Evolutionary conservation across 2,797 vertebrate genomes (phyloP), one percentile per base, ranked within the genome.

Genomic region (Acomys russatus): DNA sequence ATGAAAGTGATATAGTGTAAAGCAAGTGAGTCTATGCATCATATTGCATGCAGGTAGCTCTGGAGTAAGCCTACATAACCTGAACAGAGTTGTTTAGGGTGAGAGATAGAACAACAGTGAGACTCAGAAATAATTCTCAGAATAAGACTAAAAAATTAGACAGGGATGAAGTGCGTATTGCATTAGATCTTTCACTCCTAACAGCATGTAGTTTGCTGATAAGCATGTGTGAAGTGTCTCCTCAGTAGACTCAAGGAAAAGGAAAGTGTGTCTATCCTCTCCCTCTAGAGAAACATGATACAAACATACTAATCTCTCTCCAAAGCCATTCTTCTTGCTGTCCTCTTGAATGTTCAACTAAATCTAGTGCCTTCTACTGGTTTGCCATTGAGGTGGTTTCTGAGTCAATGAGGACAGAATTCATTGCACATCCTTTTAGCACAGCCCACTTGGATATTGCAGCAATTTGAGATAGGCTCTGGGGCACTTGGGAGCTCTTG

Each of bases 281-380:
- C 1, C 20, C 18, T 3, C 0, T 10, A 14, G 6, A 28, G 28
- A 82, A 73, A 4, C 59, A 88, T 28, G 90, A 90, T 12, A 6
- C 15, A 66, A 15, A 4, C 3, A 66, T 4, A 22, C 7, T 64
- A 49, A 71, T 30, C 17, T 22, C 7, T 92, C 44, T 87, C 30
- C 84, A 79, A 38, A 93, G 35, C 74, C 20, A 33, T 70, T 83
- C 4, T 84, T 68, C 38, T 61, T 89, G n/a, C 91, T 70, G 22
- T 25, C 56, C 20, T 93, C n/a, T 56, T 74, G 17, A 89, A 78
- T 44, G 12, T 30, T 51, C 30, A 91, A 28, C 80, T 85, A 28
- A 76, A 71, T 68, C 64, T 44, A 20, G 17, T 10, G 0, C 59
- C 64, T 66, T 94, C 71, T 79, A 20, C 88, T 73, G 35, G 15